These are phyloP conservation scores for Pachyramphus minor DNA, from an alignment of 2,113 vertebrate genomes.

Conservation along the genomic window DNA sequence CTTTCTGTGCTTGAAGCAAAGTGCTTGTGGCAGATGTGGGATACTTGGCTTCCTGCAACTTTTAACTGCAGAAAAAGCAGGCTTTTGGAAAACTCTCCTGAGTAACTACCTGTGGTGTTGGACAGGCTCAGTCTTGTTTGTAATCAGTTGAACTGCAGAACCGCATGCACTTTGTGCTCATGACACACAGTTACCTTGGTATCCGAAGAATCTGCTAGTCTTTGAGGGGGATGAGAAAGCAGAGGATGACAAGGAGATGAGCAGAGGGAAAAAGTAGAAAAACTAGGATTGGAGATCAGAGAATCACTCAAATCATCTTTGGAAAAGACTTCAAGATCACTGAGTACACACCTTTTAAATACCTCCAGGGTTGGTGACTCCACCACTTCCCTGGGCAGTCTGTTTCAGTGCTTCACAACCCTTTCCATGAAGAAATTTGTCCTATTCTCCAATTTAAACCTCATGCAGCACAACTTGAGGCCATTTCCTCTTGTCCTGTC, in stretches of 20 bases:
- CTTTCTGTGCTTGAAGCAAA: neutral
- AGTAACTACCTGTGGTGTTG: accelerated
- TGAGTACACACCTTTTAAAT: neutral
- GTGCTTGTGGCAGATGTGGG: accelerated
- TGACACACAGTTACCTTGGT: neutral
- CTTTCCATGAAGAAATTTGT: neutral
- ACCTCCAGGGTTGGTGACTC: neutral
- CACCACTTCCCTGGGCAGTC: neutral
- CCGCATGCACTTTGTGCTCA: neutral
- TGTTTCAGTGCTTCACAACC: neutral
- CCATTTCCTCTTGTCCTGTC: neutral
- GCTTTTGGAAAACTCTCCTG: neutral
- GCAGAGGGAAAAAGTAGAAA: neutral
- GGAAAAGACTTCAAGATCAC: neutral
- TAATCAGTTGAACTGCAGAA: neutral
- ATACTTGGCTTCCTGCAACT: accelerated
- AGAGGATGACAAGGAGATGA: neutral
- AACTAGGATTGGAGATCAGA: neutral
- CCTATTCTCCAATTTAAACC: neutral
- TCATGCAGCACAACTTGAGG: neutral
- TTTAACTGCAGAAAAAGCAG: neutral
- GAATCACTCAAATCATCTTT: neutral
- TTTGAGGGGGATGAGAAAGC: neutral
- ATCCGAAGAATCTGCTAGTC: neutral
- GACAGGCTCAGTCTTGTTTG: neutral